phyloP scores from a whole-genome alignment of 2,888 invertebrate genomes.

The Diaprepes abbreviatus region DNA sequence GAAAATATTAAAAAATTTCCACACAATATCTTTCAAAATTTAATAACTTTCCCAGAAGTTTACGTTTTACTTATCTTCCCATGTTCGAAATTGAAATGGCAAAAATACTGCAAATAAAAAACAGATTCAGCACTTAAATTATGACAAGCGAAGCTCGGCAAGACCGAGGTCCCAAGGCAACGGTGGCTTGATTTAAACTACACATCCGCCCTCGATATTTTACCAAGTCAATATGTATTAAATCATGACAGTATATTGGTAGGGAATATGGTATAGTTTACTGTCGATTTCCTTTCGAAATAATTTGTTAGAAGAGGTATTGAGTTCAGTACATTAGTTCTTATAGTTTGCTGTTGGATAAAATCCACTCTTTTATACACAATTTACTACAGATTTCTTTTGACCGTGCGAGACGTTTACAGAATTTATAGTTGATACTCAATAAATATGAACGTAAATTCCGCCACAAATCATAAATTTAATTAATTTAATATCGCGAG shows the following conservation, averaged over 20 bases:
- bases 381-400: too few species aligned
- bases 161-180: conserved; percentile 16
- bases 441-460: too few species aligned
- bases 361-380: too few species aligned
- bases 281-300: conserved; percentile 27
- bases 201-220: conserved; percentile 34
- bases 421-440: too few species aligned
- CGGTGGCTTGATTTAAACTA: conserved; percentile 37
- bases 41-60: conserved; percentile 18
- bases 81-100: conserved; percentile 44
- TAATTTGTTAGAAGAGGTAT: conserved; percentile 1
- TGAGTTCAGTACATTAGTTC: background rate
- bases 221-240: conserved; percentile 40
- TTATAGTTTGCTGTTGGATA: too few species aligned
- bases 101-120: conserved; percentile 43
- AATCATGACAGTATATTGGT: conserved; percentile 32
- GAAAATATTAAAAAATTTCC: background rate
- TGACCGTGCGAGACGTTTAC: too few species aligned
- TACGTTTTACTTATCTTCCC: conserved; percentile 43
- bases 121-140: conserved; percentile 37
- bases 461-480: too few species aligned
- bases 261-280: conserved; percentile 21
- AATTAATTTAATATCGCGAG: too few species aligned
- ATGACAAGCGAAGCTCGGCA: conserved; percentile 20
- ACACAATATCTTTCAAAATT: background rate